Conservation (phyloP, 2,888 invertebrate genomes). For the Ormyrus thymus region DNA sequence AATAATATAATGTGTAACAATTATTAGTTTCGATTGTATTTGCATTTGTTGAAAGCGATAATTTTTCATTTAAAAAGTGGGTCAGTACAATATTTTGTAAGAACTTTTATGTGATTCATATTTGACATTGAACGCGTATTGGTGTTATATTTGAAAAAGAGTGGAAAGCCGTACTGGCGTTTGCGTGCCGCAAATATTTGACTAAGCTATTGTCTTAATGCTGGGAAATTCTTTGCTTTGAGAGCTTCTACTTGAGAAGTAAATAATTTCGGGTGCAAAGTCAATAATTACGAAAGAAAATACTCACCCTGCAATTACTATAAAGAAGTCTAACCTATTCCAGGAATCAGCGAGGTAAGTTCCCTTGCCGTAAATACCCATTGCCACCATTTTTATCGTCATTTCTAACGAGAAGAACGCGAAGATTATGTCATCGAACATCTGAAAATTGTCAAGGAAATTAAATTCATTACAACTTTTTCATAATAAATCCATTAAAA, state of each 20-base stretch:
- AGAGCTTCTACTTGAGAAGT: not conserved
- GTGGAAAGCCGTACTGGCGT: not conserved
- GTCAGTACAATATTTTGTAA: not conserved
- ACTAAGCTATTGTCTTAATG: constrained; percentile 6
- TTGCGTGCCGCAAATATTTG: constrained; percentile 30
- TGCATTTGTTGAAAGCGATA: not conserved
- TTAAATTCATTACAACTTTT: not conserved
- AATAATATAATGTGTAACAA: too few species aligned
- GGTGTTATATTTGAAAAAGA: not conserved
- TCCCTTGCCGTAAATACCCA: constrained; percentile 95
- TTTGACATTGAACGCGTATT: constrained; percentile 10
- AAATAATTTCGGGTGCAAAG: too few species aligned
- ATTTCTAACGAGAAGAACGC: constrained; percentile 98
- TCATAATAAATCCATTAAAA: too few species aligned
- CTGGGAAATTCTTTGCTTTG: not conserved
- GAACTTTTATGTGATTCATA: not conserved
- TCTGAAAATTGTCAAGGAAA: constrained; percentile 77
- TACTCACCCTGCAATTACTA: constrained; percentile 94
- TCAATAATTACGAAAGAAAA: not conserved
- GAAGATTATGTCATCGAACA: constrained; percentile 99
- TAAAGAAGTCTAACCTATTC: constrained; percentile 99
- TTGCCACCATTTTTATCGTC: constrained; percentile 98
- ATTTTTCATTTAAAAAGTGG: constrained; percentile 7
- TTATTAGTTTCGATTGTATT: too few species aligned
- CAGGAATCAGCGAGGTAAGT: constrained; percentile 98